Conservation (phyloP, 1,140 invertebrate species). For the Nymphalis io region DNA sequence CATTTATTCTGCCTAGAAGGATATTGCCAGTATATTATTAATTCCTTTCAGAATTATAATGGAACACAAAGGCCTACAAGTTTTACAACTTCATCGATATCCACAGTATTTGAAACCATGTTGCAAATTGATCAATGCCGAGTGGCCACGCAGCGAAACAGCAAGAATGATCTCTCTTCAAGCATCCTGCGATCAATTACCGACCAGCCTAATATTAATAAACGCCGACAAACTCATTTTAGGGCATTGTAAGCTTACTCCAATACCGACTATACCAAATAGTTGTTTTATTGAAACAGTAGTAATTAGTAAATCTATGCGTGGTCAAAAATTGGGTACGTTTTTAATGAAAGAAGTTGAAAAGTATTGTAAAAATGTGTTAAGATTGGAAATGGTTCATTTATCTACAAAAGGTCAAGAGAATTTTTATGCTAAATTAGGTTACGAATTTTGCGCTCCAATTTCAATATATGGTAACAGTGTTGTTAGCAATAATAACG, state of each 20-base stretch:
- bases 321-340: conserved; percentile 88
- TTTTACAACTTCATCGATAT: conserved; percentile 85
- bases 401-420: conserved; percentile 89
- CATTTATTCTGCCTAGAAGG: background rate
- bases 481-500: conserved; percentile 36
- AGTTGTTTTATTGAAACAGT: conserved; percentile 90
- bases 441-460: conserved; percentile 85
- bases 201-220: conserved; percentile 86
- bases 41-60: conserved; percentile 41
- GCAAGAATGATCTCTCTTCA: conserved; percentile 86
- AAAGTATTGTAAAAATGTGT: conserved; percentile 83
- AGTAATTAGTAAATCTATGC: conserved; percentile 84
- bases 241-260: conserved; percentile 88
- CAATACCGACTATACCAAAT: conserved; percentile 83
- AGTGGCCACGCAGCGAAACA: conserved; percentile 89
- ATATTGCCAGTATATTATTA: background rate
- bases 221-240: conserved; percentile 82
- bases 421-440: conserved; percentile 88
- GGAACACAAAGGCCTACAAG: conserved; percentile 60
- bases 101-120: conserved; percentile 85
- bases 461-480: conserved; percentile 83
- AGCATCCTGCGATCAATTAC: conserved; percentile 86
- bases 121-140: conserved; percentile 87
- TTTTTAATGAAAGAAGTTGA: conserved; percentile 86
- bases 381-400: conserved; percentile 84